Evolutionary conservation across 2,888 invertebrate genomes (phyloP).

Genomic region (Pyralis farinalis): DNA sequence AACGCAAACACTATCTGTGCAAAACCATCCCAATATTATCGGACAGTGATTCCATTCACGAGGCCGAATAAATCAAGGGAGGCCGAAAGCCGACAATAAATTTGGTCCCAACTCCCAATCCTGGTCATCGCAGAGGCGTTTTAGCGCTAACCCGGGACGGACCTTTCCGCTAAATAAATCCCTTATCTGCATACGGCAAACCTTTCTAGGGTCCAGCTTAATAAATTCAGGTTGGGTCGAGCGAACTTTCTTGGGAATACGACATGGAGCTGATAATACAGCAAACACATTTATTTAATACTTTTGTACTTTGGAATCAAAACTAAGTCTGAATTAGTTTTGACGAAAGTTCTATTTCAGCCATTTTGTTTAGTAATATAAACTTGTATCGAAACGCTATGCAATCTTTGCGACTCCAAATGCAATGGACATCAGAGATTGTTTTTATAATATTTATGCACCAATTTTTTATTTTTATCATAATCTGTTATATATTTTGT

Average conservation of each 20-base stretch:
- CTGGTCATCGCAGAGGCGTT: slow-evolving; percentile 77
- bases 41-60: slow-evolving; percentile 58
- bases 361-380: too few relatives aligned
- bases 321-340: too few relatives aligned
- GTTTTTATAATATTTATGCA: too few relatives aligned
- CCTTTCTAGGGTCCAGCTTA: slow-evolving; percentile 81
- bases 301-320: too few relatives aligned
- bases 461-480: too few relatives aligned
- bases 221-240: slow-evolving; percentile 80
- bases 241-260: slow-evolving; percentile 56
- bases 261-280: slow-evolving; percentile 42
- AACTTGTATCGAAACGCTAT: too few relatives aligned
- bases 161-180: slow-evolving; percentile 82
- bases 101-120: slow-evolving; percentile 71
- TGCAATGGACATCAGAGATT: too few relatives aligned
- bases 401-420: too few relatives aligned
- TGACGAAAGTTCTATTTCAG: too few relatives aligned
- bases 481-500: too few relatives aligned
- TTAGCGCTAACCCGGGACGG: slow-evolving; percentile 75
- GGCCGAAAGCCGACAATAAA: slow-evolving; percentile 75
- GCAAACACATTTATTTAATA: too few relatives aligned
- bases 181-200: slow-evolving; percentile 82
- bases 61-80: slow-evolving; percentile 72
- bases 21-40: slow-evolving; percentile 51
- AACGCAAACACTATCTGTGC: slow-evolving; percentile 24